Evolutionary conservation across 2,888 invertebrate genomes (phyloP).

Genomic region (Plebejus anna): DNA sequence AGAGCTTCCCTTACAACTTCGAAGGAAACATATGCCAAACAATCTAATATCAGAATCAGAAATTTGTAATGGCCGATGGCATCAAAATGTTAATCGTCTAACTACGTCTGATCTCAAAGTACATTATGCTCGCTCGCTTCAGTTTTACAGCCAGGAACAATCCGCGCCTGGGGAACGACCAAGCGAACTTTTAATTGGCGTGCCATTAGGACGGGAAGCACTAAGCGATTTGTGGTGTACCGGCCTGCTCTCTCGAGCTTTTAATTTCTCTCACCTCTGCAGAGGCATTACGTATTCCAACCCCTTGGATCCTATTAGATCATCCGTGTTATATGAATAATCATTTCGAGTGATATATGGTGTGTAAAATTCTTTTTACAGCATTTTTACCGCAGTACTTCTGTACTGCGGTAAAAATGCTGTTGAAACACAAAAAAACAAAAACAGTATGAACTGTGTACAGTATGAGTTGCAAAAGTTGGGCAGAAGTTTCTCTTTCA

Average conservation of each 20-base stretch:
- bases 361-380: neutral
- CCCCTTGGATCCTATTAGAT: slow-evolving; percentile 34
- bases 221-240: slow-evolving; percentile 80
- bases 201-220: slow-evolving; percentile 77
- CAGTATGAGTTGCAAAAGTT: too few species aligned
- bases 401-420: neutral
- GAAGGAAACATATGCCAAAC: slow-evolving; percentile 1
- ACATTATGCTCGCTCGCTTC: slow-evolving; percentile 67
- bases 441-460: too few species aligned
- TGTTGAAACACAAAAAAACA: neutral
- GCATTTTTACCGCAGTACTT: too few species aligned
- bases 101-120: slow-evolving; percentile 60
- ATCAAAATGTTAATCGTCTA: slow-evolving; percentile 71
- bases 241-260: slow-evolving; percentile 66
- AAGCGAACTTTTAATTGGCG: slow-evolving; percentile 79
- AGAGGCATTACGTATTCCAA: slow-evolving; percentile 52
- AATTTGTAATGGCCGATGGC: slow-evolving; percentile 45
- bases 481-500: neutral
- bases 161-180: slow-evolving; percentile 63
- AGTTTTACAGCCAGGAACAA: slow-evolving; percentile 75
- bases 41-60: slow-evolving; percentile 36
- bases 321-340: neutral
- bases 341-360: neutral
- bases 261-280: slow-evolving; percentile 69
- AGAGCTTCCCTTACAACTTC: too few species aligned